Conservation (phyloP, 2,888 invertebrate genomes). For the Agapostemon virescens region DNA sequence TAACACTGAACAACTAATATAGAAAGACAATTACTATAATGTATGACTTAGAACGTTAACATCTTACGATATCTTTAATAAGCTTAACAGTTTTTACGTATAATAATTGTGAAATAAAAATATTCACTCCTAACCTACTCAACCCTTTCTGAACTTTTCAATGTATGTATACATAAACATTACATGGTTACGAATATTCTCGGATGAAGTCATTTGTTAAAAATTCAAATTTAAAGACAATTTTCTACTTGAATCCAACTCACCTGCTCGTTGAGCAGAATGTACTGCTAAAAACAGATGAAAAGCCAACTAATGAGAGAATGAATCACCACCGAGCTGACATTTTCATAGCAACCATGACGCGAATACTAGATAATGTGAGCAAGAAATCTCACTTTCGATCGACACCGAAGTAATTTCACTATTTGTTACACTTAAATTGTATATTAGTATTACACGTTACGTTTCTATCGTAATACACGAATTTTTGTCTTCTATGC, state of each 20-base stretch:
- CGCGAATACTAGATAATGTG: slow-evolving; percentile 57
- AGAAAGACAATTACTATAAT: not conserved
- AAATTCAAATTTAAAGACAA: slow-evolving; percentile 18
- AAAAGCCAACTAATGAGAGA: slow-evolving; percentile 56
- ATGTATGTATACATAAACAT: slow-evolving; percentile 33
- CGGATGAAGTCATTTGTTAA: not conserved
- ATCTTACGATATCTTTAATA: not conserved
- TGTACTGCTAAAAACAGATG: slow-evolving; percentile 51
- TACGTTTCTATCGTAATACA: slow-evolving; percentile 42
- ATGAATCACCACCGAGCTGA: slow-evolving; percentile 74
- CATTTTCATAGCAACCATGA: slow-evolving; percentile 69
- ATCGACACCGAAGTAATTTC: slow-evolving; percentile 24
- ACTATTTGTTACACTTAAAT: slow-evolving; percentile 17
- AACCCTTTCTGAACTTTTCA: slow-evolving; percentile 43
- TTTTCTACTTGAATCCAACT: slow-evolving; percentile 24
- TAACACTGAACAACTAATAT: not conserved
- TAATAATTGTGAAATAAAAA: slow-evolving; percentile 20
- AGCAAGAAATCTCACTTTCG: slow-evolving; percentile 58
- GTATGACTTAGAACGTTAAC: not conserved
- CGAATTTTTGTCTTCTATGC: slow-evolving; percentile 45
- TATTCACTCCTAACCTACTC: slow-evolving; percentile 59
- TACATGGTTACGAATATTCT: slow-evolving; percentile 1
- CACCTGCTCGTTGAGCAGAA: slow-evolving; percentile 66
- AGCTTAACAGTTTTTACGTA: slow-evolving; percentile 16
- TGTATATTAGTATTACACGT: slow-evolving; percentile 24